phyloP scores from a whole-genome alignment of 1,140 invertebrate species.

The Drosophila virilis region DNA sequence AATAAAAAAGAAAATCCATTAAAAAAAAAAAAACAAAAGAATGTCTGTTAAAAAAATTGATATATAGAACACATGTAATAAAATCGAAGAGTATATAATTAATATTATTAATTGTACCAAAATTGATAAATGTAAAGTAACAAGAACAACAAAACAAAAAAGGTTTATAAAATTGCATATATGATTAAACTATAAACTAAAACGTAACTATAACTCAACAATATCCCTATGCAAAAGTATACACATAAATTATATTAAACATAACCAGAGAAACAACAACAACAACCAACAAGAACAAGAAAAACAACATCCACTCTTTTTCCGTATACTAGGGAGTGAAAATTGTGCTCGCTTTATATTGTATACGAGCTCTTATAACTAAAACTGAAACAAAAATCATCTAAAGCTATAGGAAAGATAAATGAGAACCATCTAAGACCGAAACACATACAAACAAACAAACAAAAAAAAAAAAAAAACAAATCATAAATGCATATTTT shows the following conservation, averaged over 20 bases:
- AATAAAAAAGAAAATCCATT: constrained; percentile 13
- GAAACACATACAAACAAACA: constrained; percentile 9
- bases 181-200: constrained; percentile 71
- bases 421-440: constrained; percentile 9
- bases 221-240: constrained; percentile 68
- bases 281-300: constrained; percentile 29
- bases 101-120: constrained; percentile 72
- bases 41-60: constrained; percentile 42
- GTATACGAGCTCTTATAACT: constrained; percentile 39
- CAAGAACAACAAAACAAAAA: constrained; percentile 33
- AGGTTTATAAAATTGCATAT: constrained; percentile 75
- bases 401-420: constrained; percentile 20
- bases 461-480: constrained; percentile 13
- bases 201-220: constrained; percentile 63
- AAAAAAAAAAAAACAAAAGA: constrained; percentile 11
- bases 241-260: constrained; percentile 64
- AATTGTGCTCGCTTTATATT: constrained; percentile 46
- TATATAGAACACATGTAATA: constrained; percentile 36
- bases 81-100: constrained; percentile 37
- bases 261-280: constrained; percentile 61
- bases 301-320: constrained; percentile 43
- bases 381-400: constrained; percentile 10
- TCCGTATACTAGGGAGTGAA: constrained; percentile 55
- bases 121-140: constrained; percentile 78
- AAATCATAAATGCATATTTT: constrained; percentile 50